phyloP scores from a whole-genome alignment of 1,140 invertebrate genomes.

The Adoxophyes honmai region DNA sequence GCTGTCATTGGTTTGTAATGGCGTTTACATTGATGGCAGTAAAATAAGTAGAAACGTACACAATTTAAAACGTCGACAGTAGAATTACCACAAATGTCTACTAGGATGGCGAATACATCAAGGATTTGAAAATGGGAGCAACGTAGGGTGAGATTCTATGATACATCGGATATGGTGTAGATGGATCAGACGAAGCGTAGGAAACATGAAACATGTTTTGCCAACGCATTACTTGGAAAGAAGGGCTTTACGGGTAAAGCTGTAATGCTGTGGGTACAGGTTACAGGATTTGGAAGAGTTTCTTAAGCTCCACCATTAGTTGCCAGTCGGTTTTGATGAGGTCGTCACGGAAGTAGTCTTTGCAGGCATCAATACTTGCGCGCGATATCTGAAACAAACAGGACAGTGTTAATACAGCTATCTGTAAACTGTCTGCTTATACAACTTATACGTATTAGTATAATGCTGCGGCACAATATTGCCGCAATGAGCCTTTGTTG shows the following conservation, averaged over 20 bases:
- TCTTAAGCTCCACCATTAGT: conserved; percentile 98
- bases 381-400: conserved; percentile 93
- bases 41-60: conserved; percentile 13
- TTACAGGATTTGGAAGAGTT: conserved; percentile 97
- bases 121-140: not conserved
- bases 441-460: no score
- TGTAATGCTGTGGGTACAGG: not conserved
- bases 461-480: no score
- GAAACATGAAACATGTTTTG: no score
- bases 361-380: conserved; percentile 98
- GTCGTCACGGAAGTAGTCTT: conserved; percentile 99
- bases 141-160: conserved; percentile 53
- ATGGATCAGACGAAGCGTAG: conserved; percentile 51
- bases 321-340: conserved; percentile 98
- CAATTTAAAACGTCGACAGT: no score
- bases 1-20: conserved; percentile 1
- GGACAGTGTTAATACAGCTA: conserved; percentile 17
- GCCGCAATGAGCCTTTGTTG: no score
- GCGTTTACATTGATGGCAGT: not conserved
- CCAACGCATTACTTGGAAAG: no score
- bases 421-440: not conserved
- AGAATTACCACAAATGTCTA: no score
- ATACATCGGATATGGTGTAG: conserved; percentile 41
- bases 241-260: no score
- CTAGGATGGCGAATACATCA: no score